A percentile compares a stretch with the other conserved stretches of the same genome.
Evolutionary conservation across 2,797 vertebrate species (phyloP).

Genomic region (Falco cherrug): DNA sequence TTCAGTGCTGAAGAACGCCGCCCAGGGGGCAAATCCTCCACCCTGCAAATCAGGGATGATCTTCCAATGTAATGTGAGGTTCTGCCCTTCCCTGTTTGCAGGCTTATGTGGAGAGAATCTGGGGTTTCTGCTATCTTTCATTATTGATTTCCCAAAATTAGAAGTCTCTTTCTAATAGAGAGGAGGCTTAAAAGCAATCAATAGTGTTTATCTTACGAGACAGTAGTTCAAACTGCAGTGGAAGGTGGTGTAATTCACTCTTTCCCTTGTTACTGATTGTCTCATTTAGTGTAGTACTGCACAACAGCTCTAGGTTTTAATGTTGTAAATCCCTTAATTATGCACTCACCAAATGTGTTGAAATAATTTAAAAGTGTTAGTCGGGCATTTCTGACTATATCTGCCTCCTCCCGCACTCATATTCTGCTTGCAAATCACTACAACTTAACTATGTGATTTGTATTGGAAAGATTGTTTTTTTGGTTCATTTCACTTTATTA

Average conservation of each 20-base stretch:
- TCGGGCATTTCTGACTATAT: constrained; percentile 35
- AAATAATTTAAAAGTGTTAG: constrained; percentile 59
- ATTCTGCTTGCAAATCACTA: constrained; percentile 57
- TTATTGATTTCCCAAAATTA: constrained; percentile 53
- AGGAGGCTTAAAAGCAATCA: constrained; percentile 25
- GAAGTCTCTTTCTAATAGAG: constrained; percentile 44
- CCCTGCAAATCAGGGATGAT: background rate
- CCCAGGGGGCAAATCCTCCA: background rate
- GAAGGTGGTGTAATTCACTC: constrained; percentile 15
- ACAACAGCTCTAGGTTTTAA: constrained; percentile 33
- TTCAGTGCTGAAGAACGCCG: fast-evolving
- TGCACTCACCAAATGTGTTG: constrained; percentile 45
- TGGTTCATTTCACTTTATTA: constrained; percentile 69
- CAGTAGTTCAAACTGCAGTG: constrained; percentile 21
- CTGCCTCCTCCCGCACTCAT: background rate
- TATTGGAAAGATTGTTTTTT: constrained; percentile 47
- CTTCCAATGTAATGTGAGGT: background rate
- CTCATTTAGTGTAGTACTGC: constrained; percentile 9
- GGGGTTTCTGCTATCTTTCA: background rate
- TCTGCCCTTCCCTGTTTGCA: background rate
- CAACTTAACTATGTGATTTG: constrained; percentile 62
- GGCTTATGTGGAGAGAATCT: background rate
- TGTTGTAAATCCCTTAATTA: constrained; percentile 60
- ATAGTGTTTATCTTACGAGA: constrained; percentile 47
- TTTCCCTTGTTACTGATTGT: constrained; percentile 15